phyloP scores from a whole-genome alignment of 2,797 vertebrate genomes.

The Microctenopoma steveboyesi region DNA sequence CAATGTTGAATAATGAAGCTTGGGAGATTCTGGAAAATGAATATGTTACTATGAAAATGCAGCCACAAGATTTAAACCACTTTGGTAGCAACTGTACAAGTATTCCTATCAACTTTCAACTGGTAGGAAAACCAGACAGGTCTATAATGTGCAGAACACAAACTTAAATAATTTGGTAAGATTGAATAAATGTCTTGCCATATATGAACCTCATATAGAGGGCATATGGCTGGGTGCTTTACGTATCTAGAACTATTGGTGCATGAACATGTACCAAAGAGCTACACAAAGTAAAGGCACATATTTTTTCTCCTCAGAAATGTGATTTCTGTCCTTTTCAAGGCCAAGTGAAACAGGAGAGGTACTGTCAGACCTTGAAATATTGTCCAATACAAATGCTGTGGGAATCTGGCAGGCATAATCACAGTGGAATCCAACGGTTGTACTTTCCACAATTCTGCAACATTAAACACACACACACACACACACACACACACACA shows the following conservation, averaged over 20 bases:
- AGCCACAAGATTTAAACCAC: slow-evolving; percentile 18
- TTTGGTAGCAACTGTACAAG: not conserved
- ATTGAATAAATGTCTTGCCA: not conserved
- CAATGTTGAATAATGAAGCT: slow-evolving; percentile 76
- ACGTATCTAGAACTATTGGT: slow-evolving; percentile 5
- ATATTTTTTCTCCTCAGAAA: slow-evolving; percentile 3
- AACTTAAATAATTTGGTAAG: not conserved
- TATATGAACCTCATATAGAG: not conserved
- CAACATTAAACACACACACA: slow-evolving; percentile 10
- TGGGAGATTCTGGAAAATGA: slow-evolving; percentile 45
- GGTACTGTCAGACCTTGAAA: slow-evolving; percentile 46
- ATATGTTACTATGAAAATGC: slow-evolving; percentile 16
- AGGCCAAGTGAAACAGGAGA: slow-evolving; percentile 53
- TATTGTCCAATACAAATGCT: slow-evolving; percentile 44
- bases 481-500: no score
- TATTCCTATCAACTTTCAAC: not conserved
- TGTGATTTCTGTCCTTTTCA: not conserved
- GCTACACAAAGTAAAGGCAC: slow-evolving; percentile 2
- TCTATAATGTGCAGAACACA: not conserved
- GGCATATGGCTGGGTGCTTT: not conserved
- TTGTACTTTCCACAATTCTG: slow-evolving; percentile 41
- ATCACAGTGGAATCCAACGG: slow-evolving; percentile 31
- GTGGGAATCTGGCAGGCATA: slow-evolving; percentile 41
- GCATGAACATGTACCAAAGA: not conserved
- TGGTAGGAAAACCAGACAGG: not conserved